phyloP scores from a whole-genome alignment of 2,888 invertebrate genomes.

The Scaptomyza cyrtandrae region DNA sequence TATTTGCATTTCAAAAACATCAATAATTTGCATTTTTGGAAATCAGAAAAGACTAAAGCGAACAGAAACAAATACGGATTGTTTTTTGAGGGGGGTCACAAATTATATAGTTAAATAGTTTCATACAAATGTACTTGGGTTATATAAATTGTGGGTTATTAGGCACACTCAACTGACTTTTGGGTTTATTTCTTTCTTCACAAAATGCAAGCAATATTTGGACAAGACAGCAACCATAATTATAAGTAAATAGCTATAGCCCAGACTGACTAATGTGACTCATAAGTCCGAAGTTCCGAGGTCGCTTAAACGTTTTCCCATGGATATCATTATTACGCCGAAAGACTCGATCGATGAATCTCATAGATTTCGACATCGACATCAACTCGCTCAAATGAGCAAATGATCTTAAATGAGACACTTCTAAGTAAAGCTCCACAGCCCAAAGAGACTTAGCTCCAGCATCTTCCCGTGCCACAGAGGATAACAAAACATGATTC shows the following conservation, averaged over 20 bases:
- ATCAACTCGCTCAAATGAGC: conserved; percentile 69
- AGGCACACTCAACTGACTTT: conserved; percentile 74
- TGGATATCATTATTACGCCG: conserved; percentile 73
- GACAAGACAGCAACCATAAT: conserved; percentile 38
- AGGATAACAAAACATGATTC: conserved; percentile 73
- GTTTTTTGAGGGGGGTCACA: conserved; percentile 48
- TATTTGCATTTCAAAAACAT: conserved; percentile 73
- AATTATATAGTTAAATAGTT: conserved; percentile 64
- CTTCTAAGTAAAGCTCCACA: conserved; percentile 67
- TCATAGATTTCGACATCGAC: conserved; percentile 70
- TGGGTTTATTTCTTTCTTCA: conserved; percentile 1
- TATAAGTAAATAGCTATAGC: conserved; percentile 6
- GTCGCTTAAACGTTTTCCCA: conserved; percentile 58
- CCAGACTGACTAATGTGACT: conserved; percentile 41
- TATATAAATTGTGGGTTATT: conserved; percentile 76
- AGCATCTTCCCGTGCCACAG: conserved; percentile 18
- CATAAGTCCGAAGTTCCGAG: conserved; percentile 22
- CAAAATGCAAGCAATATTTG: conserved; percentile 42
- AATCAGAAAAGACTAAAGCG: conserved; percentile 50
- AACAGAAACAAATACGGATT: conserved; percentile 19
- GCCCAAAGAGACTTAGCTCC: conserved; percentile 5
- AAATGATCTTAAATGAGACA: conserved; percentile 56
- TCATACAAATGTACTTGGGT: conserved; percentile 51
- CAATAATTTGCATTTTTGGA: conserved; percentile 70
- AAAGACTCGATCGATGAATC: conserved; percentile 32